These are phyloP conservation scores for Atrichornis clamosus DNA, from an alignment of 2,113 vertebrate genomes.

Conservation along the genomic window DNA sequence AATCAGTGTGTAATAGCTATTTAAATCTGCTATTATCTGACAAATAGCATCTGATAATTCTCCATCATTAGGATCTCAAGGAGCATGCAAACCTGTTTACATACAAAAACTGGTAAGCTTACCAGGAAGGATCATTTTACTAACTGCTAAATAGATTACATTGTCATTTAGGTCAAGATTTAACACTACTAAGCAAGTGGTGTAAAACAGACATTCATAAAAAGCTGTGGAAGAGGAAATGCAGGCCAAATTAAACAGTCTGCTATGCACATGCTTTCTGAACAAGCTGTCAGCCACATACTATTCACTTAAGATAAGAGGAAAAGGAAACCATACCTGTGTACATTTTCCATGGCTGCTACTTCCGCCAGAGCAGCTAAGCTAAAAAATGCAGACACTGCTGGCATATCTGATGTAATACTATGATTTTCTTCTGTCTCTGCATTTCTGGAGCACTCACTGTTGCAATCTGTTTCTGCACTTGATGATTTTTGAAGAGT, in stretches of 20 bases:
- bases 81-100: neutral
- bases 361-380: conserved; percentile 98
- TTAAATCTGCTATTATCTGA: neutral
- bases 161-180: neutral
- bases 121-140: neutral
- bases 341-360: conserved; percentile 98
- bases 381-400: conserved; percentile 91
- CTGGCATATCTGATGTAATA: conserved; percentile 77
- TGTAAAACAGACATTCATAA: neutral
- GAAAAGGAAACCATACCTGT: conserved; percentile 78
- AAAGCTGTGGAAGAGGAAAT: neutral
- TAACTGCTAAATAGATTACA: neutral
- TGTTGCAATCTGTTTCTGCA: conserved; percentile 82
- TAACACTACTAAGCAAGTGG: neutral
- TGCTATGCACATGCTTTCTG: neutral
- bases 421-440: conserved; percentile 72
- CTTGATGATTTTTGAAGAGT: conserved; percentile 71
- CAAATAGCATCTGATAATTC: neutral
- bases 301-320: neutral
- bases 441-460: conserved; percentile 73
- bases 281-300: neutral
- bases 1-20: neutral
- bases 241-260: neutral
- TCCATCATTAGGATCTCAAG: neutral
- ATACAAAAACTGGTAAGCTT: neutral